phyloP scores from a whole-genome alignment of 2,888 invertebrate genomes.

The Dasysyrphus tricinctus region DNA sequence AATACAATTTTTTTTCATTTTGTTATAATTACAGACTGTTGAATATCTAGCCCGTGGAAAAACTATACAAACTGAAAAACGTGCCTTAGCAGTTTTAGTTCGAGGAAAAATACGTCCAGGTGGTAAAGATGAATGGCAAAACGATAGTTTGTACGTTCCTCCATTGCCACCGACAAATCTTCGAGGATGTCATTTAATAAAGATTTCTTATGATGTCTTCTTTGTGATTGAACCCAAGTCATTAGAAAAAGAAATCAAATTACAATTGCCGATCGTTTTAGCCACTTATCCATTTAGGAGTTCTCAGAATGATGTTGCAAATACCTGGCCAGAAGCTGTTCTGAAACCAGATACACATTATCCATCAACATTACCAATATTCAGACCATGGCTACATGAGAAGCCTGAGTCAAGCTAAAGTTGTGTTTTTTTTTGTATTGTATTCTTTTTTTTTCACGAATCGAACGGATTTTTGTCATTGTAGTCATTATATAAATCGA shows the following conservation, averaged over 20 bases:
- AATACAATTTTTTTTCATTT: not conserved
- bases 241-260: constrained; percentile 94
- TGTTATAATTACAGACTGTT: constrained; percentile 87
- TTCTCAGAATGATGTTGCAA: constrained; percentile 86
- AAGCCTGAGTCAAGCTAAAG: constrained; percentile 80
- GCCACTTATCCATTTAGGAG: constrained; percentile 94
- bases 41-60: constrained; percentile 94
- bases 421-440: too few relatives aligned
- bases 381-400: constrained; percentile 94
- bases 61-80: constrained; percentile 93
- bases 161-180: constrained; percentile 97
- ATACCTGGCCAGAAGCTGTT: constrained; percentile 85
- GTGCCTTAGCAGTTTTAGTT: constrained; percentile 91
- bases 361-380: constrained; percentile 95
- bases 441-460: constrained; percentile 29
- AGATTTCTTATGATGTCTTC: constrained; percentile 96
- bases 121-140: constrained; percentile 92
- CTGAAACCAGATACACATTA: constrained; percentile 94
- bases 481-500: constrained; percentile 57
- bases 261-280: constrained; percentile 95
- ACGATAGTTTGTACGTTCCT: constrained; percentile 95
- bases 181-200: constrained; percentile 96
- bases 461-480: constrained; percentile 64
- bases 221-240: constrained; percentile 96
- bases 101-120: constrained; percentile 93